Base-by-base conservation (phyloP, 2,888 invertebrate genomes). In the Acronicta alni region DNA sequence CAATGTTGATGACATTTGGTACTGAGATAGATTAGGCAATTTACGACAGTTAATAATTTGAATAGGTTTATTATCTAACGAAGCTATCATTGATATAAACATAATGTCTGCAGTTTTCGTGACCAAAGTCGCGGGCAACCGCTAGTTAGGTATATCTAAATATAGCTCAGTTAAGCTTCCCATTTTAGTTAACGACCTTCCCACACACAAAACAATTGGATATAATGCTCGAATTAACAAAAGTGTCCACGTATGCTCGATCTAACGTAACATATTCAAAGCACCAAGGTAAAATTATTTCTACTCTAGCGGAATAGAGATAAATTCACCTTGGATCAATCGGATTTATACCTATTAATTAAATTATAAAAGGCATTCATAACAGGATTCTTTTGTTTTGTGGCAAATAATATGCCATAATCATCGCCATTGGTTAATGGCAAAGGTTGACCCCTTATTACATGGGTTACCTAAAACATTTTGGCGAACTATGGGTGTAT, bases 201-300 rank as follows among this genome's bases (percentile, higher is more conserved):
- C 69, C 46, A 76, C 77, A 54, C 73, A 60, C 44, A 46, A 49
- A 15, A 57, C 73, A 72, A 72, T 64, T 66, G 62, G 56, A 35
- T 39, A 47, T 49, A 48, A 52, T 44, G 47, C 7, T 49, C 54
- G 41, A 59, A 56, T 43, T n/a, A 35, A 30, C 10, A 14, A 17
- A 23, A 32, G 15, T 20, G 60, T 30, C 56, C 67, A 59, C 42
- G 49, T 17, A 42, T 20, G 39, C 15, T 16, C 43, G 37, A 46
- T 39, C 39, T 44, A 6, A 3, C 17, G 17, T 43, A 55, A 23
- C 20, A 49, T 38, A 45, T 42, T 48, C 26, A 47, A 16, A n/a
- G 17, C 12, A 43, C 6, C 56, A 51, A 71, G 72, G 72, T 41
- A 49, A 1, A 18, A 57, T 38, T 23, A 66, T 47, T 38, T 66